phyloP scores from a whole-genome alignment of 2,113 vertebrate genomes.

The Tenebrosternarchus preto region DNA sequence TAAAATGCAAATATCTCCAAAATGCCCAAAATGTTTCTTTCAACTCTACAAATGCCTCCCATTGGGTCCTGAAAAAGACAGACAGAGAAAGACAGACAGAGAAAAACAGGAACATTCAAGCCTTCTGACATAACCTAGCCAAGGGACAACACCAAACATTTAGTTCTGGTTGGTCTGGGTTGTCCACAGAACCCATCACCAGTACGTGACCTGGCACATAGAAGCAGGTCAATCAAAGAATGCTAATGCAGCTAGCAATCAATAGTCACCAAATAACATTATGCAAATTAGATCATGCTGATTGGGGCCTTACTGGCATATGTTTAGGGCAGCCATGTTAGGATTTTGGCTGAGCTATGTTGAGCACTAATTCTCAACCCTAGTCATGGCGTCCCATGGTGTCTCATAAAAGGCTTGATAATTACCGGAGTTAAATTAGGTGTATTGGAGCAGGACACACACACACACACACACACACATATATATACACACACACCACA shows the following conservation, averaged over 20 bases:
- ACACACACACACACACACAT: neutral
- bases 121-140: neutral
- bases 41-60: neutral
- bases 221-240: too few species aligned
- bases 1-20: neutral
- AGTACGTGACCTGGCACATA: too few species aligned
- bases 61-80: neutral
- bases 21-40: too few species aligned
- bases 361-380: neutral
- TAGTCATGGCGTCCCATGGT: neutral
- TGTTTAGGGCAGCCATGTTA: neutral
- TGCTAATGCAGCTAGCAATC: neutral
- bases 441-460: neutral
- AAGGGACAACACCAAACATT: too few species aligned
- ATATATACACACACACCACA: neutral
- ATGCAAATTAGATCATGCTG: neutral
- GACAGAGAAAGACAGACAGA: neutral
- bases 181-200: too few species aligned
- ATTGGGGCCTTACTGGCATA: neutral
- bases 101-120: neutral
- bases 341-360: neutral
- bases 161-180: too few species aligned
- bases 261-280: neutral
- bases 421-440: constrained; percentile 1
- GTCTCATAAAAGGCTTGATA: neutral